Base-by-base conservation (phyloP, 2,113 vertebrate genomes). In the Mastomys coucha region DNA sequence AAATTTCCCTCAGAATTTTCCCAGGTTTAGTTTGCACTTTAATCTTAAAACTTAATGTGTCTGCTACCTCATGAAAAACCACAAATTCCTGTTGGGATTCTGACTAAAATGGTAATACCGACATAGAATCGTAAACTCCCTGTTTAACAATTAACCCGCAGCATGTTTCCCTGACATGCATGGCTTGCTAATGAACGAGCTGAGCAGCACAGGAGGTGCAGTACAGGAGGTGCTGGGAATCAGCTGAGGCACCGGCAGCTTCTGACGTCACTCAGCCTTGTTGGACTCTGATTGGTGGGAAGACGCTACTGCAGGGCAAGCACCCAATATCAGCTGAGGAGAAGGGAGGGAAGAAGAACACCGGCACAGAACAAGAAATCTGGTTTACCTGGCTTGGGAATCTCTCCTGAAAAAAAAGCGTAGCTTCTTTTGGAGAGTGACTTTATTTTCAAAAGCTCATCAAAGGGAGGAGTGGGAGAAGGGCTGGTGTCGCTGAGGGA, bases 21-120 rank as follows among this genome's bases (percentile, higher is more conserved):
- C 53, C 53, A 51, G n/a, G 51, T 95, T 96, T 77, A 88, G 65
- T 92, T 65, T 90, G n/a, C 49, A 39, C 63, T 49, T 81, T 82
- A n/a, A 93, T 72, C 24, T 77, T 91, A 63, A 86, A 93, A 93
- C 58, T 88, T 70, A 84, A 31, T 67, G 45, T 60, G 45, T 45
- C 67, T 9, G n/a, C 58, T 89, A 3, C 36, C 13, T 28, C 1
- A 1, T 19, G 0, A 24, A 69, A 63, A 91, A 24, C 33, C 28
- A 67, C n/a, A 81, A 67, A 76, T 81, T 95, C 26, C 20, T 56
- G 6, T 67, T 77, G 60, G 7, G 4, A 63, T 93, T 89, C n/a
- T 95, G 53, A 76, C 65, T 77, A 73, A 96, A 88, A 60, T 60
- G 65, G 51, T 39, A 93, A 75, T 20, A 76, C 92, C 36, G 60